phyloP scores from a whole-genome alignment of 1,140 invertebrate genomes.

The Drosophila trapezifrons region DNA sequence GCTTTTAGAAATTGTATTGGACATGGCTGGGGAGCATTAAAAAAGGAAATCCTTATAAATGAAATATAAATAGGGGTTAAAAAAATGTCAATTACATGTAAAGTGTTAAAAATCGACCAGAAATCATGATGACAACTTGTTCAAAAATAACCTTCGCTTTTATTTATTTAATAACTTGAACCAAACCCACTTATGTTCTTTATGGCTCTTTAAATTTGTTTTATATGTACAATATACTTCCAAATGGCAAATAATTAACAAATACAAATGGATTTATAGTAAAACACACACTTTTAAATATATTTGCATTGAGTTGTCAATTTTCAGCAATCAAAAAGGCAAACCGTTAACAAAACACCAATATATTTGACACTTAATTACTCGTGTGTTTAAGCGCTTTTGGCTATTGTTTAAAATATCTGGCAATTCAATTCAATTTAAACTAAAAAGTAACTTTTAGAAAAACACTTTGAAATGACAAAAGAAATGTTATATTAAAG shows the following conservation, averaged over 20 bases:
- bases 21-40: background rate
- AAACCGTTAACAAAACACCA: slow-evolving; percentile 8
- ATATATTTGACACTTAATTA: slow-evolving; percentile 13
- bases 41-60: background rate
- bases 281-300: background rate
- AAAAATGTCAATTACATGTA: background rate
- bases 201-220: background rate
- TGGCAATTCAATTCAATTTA: background rate
- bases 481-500: background rate
- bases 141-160: no score
- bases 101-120: background rate
- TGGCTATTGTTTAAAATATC: slow-evolving; percentile 10
- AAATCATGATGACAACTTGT: no score
- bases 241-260: slow-evolving; percentile 8
- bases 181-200: no score
- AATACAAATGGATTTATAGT: slow-evolving; percentile 7
- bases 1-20: slow-evolving; percentile 4
- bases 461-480: background rate
- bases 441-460: background rate
- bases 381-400: background rate
- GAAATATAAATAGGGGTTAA: background rate
- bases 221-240: background rate
- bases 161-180: no score
- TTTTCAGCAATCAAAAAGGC: slow-evolving; percentile 5
- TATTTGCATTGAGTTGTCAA: slow-evolving; percentile 14